A percentile compares a stretch with the other conserved stretches of the same genome.
Evolutionary conservation across 2,113 vertebrate genomes (phyloP).

Genomic region (Cinclus mexicanus): DNA sequence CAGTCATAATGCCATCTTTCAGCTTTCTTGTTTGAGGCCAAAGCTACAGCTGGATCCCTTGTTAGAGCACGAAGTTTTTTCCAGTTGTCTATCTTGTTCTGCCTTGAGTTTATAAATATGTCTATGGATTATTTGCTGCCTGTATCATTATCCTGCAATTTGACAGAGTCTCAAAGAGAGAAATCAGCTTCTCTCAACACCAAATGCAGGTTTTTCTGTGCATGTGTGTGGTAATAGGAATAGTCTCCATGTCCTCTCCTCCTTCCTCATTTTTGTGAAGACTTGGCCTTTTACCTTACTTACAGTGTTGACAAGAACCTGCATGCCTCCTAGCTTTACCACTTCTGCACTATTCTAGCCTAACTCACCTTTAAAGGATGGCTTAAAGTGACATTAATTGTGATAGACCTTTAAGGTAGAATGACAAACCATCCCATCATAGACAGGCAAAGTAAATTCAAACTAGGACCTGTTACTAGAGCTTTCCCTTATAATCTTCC

Average conservation of each 20-base stretch:
- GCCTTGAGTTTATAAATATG: constrained; percentile 1
- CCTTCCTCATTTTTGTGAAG: background rate
- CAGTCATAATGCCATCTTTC: constrained; percentile 10
- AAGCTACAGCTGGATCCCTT: background rate
- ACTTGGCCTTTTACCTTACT: background rate
- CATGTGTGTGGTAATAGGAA: background rate
- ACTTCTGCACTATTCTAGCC: background rate
- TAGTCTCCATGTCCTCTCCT: background rate
- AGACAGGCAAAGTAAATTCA: background rate
- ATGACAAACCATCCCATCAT: background rate
- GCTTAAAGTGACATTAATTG: background rate
- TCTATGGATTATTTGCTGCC: background rate
- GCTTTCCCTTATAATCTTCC: background rate
- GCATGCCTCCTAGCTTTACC: background rate
- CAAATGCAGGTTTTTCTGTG: background rate
- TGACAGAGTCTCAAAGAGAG: background rate
- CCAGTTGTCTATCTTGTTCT: background rate
- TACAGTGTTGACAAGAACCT: background rate
- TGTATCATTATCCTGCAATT: background rate
- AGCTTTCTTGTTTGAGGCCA: background rate
- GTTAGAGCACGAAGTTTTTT: constrained; percentile 22
- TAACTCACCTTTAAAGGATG: background rate
- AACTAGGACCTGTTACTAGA: background rate
- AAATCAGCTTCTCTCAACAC: background rate
- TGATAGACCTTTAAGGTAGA: background rate